Base-by-base conservation (phyloP, 2,888 invertebrate species). In the Bellardia bayeri region DNA sequence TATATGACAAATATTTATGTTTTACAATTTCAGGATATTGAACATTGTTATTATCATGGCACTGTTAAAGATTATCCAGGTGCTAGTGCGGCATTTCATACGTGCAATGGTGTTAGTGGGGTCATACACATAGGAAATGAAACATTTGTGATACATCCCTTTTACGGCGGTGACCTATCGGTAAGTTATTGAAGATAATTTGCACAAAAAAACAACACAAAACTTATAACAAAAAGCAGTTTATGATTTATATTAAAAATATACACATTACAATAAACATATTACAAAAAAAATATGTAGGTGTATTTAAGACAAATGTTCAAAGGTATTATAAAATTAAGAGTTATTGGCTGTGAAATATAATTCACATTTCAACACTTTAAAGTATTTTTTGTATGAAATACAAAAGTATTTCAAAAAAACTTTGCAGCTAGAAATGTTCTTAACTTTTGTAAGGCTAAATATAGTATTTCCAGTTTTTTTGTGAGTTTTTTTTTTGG, bases 1-100 rank as follows among this genome's bases (percentile, higher is more conserved):
- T 72, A 13, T 42, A n/a, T 74, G 33, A 82, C 45, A 82, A 82
- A 82, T 82, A 74, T 82, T 74, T 66, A 23, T 82, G 9, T 66
- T 58, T 74, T 75, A 14, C 11, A 81, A 49, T 80, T 79, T 88
- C 95, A 98, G 98, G 98, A 98, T 95, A 98, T 98, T 94, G 99
- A 99, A 94, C 99, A 99, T 94, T 99, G 99, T 94, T 99, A 99
- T 95, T 99, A 99, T 94, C 99, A 99, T 94, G 99, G 99, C 87
- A 97, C 97, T 3, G 98, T 99, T 84, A 98, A 98, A 94, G 98
- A 98, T 94, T 98, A 98, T 94, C 98, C 98, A 8, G 98, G 98
- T 89, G 98, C 99, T 33, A 97, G 97, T 89, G 99, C 99, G 37
- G 99, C 99, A 90, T 97, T 99, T 94, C 98, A 98, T 94, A 99